Conservation (phyloP, 2,888 invertebrate genomes). For the Disparrhopalites patrizii region DNA sequence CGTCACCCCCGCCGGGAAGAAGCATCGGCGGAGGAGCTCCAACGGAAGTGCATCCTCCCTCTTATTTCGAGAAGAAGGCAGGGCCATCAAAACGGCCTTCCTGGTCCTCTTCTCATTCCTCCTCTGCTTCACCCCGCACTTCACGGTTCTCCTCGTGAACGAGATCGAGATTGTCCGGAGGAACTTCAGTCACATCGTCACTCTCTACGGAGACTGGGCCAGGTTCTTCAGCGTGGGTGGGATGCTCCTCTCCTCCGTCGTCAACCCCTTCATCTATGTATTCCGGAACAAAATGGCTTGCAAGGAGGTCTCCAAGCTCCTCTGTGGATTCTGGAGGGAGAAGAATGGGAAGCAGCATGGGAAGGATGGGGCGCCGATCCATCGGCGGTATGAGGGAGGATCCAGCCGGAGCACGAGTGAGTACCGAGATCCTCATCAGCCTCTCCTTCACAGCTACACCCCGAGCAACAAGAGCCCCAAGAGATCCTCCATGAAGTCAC, state of each 20-base stretch:
- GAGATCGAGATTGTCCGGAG: conserved; percentile 40
- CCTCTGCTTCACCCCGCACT: conserved; percentile 56
- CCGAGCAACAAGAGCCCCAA: conserved; percentile 43
- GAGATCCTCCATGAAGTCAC: conserved; percentile 47
- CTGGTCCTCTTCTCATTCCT: conserved; percentile 56
- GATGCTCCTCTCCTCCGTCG: conserved; percentile 54
- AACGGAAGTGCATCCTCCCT: conserved; percentile 53
- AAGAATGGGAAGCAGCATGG: background rate
- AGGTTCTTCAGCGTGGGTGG: conserved; percentile 50
- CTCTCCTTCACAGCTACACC: conserved; percentile 14
- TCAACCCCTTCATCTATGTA: conserved; percentile 57
- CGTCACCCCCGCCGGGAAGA: conserved; percentile 40
- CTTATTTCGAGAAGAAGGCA: conserved; percentile 56
- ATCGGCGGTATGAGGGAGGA: conserved; percentile 17
- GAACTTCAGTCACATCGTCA: background rate
- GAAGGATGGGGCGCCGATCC: conserved; percentile 22
- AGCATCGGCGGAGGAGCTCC: conserved; percentile 52
- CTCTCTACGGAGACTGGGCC: conserved; percentile 26
- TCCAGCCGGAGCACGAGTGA: conserved; percentile 16
- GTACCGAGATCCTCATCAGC: conserved; percentile 11
- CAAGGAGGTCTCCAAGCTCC: conserved; percentile 50
- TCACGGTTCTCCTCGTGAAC: conserved; percentile 49
- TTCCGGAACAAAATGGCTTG: conserved; percentile 54
- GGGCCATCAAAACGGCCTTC: conserved; percentile 56
- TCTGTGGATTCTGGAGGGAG: conserved; percentile 40